Percentiles rank a stretch among this genome's conserved stretches.
These are phyloP conservation scores for Nymphicus hollandicus DNA, from an alignment of 2,113 vertebrate genomes.

Conservation along the genomic window DNA sequence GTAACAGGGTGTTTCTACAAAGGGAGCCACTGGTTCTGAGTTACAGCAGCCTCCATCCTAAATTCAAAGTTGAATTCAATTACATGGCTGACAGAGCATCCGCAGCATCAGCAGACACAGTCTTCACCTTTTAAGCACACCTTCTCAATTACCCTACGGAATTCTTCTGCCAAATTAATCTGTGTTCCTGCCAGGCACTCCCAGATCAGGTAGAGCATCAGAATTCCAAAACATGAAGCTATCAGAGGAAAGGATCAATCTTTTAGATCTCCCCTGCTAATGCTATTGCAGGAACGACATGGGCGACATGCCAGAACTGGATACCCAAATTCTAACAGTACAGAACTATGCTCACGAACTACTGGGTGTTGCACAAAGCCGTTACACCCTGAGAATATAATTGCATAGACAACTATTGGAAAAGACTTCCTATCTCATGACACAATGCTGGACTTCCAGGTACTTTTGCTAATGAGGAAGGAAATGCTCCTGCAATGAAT, in stretches of 20 bases:
- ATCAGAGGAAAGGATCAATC: conserved; percentile 42
- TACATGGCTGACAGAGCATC: conserved; percentile 1
- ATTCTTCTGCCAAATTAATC: conserved; percentile 12
- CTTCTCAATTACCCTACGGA: not conserved
- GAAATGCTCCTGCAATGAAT: conserved; percentile 5
- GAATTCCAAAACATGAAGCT: not conserved
- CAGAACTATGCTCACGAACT: not conserved
- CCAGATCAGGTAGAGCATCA: conserved; percentile 21
- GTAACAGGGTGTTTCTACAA: not conserved
- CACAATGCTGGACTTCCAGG: conserved; percentile 41
- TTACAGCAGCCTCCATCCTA: not conserved
- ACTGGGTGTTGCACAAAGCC: not conserved
- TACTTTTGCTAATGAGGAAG: conserved; percentile 32
- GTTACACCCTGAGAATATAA: not conserved
- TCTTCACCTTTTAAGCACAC: conserved; percentile 5
- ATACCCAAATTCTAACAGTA: not conserved
- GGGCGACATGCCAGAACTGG: not conserved
- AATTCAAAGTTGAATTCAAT: conserved; percentile 8
- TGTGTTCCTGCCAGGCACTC: conserved; percentile 4
- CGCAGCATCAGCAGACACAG: conserved; percentile 22
- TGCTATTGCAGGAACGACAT: not conserved
- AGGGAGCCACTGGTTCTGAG: not conserved
- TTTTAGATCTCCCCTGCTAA: conserved; percentile 7
- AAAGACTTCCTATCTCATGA: conserved; percentile 54
- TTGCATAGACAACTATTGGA: not conserved